Percentiles rank a stretch among this genome's conserved stretches.
Evolutionary conservation across 2,888 invertebrate species (phyloP).

Genomic region (Plebejus argus): DNA sequence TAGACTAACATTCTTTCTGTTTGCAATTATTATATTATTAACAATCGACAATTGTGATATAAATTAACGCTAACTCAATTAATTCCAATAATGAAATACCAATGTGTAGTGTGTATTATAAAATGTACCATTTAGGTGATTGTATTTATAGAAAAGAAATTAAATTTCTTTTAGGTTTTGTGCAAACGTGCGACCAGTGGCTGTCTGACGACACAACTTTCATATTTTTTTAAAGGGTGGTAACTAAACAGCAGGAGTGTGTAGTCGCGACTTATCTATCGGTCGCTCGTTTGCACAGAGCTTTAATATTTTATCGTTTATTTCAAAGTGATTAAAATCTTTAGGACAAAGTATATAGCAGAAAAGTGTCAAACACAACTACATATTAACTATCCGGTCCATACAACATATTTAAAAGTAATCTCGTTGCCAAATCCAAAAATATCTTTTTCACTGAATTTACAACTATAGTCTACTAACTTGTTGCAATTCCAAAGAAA

Average conservation of each 20-base stretch:
- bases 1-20: conserved; percentile 9
- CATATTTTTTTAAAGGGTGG: not conserved
- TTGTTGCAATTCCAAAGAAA: not conserved
- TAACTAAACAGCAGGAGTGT: not conserved
- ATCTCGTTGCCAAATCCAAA: not conserved
- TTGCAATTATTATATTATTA: conserved; percentile 9
- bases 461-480: not conserved
- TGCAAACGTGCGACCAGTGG: conserved; percentile 4
- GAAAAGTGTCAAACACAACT: conserved; percentile 16
- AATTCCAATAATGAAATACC: conserved; percentile 1
- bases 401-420: conserved; percentile 3
- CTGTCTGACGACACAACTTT: not conserved
- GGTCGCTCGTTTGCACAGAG: not conserved
- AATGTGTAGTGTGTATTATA: not conserved
- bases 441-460: conserved; percentile 9
- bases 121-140: not conserved
- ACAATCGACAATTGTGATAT: conserved; percentile 8
- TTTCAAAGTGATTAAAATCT: not conserved
- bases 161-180: not conserved
- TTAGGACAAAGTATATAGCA: not conserved
- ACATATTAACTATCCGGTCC: not conserved
- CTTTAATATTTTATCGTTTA: not conserved
- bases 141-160: not conserved
- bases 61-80: not conserved
- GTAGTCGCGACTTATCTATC: not conserved